These are phyloP conservation scores for Serinus canaria DNA, from an alignment of 2,113 vertebrate genomes.

Conservation along the genomic window DNA sequence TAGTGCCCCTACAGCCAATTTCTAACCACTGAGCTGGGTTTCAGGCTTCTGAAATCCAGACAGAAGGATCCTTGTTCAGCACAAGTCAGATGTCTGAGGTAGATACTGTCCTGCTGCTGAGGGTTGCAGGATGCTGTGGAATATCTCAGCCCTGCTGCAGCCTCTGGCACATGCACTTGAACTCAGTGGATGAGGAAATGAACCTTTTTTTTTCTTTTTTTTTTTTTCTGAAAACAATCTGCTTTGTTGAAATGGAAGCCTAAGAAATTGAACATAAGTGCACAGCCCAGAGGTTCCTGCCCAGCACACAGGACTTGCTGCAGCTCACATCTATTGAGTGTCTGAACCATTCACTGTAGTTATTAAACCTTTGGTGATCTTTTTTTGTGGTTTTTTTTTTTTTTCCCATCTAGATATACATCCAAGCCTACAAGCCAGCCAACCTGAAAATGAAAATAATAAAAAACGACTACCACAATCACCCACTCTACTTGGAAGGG, in stretches of 20 bases:
- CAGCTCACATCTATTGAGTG: background rate
- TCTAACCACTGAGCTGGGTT: background rate
- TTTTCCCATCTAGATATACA: conserved; percentile 80
- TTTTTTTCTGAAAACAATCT: background rate
- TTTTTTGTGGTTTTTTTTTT: background rate
- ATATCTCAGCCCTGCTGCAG: background rate
- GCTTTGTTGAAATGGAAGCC: background rate
- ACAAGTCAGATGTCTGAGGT: conserved; percentile 6
- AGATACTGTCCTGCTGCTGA: background rate
- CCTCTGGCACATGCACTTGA: background rate
- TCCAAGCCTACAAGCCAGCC: conserved; percentile 88
- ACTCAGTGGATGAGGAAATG: background rate
- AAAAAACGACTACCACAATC: conserved; percentile 86
- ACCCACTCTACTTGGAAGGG: conserved; percentile 84
- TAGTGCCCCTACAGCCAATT: background rate
- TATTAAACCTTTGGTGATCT: background rate
- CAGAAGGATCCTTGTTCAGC: conserved; percentile 19
- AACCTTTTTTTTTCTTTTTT: background rate
- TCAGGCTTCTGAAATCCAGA: conserved; percentile 2
- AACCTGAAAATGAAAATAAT: conserved; percentile 87
- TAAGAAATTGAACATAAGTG: background rate
- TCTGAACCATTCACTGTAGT: background rate
- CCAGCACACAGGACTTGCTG: background rate
- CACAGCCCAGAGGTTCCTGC: background rate
- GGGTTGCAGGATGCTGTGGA: background rate